Percentiles rank a stretch among this genome's conserved stretches.
Conservation (phyloP, 37 sponge, comb jelly and placozoan genomes). For the Diacarnus erythraeanus region DNA sequence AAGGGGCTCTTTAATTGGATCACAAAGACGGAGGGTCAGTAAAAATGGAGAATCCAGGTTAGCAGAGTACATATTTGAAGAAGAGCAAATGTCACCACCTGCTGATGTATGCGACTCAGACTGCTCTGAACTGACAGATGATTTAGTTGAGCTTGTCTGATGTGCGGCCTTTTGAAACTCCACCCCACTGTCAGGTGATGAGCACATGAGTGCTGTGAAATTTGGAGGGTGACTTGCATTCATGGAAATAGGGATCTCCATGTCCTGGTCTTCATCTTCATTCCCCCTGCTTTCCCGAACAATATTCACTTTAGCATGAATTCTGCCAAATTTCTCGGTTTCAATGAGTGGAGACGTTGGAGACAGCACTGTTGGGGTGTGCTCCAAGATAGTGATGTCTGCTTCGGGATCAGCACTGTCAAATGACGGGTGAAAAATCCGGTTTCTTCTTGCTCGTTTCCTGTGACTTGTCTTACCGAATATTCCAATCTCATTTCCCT, state of each 20-base stretch:
- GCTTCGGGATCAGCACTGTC: not conserved
- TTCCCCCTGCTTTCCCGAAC: not conserved
- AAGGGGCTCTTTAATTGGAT: conserved; percentile 21
- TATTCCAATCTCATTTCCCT: not conserved
- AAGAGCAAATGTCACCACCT: not conserved
- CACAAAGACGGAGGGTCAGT: conserved; percentile 28
- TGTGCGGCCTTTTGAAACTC: conserved; percentile 21
- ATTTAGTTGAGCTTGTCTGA: conserved; percentile 9
- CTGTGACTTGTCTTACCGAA: conserved; percentile 21
- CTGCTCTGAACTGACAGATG: conserved; percentile 35
- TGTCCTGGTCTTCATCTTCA: not conserved
- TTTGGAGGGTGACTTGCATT: not conserved
- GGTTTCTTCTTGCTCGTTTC: conserved; percentile 26
- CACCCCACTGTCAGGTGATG: conserved; percentile 58
- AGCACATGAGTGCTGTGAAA: conserved; percentile 16
- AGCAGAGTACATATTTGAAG: not conserved
- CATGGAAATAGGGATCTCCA: conserved; percentile 23
- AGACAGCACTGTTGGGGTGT: not conserved
- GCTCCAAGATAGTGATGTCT: not conserved
- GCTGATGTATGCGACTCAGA: not conserved
- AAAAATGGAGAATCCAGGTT: conserved; percentile 18
- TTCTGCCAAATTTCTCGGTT: not conserved
- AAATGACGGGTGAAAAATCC: not conserved
- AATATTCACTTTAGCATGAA: not conserved
- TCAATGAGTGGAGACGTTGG: not conserved